phyloP scores from a whole-genome alignment of 2,888 invertebrate species.

The Drosophila dives region DNA sequence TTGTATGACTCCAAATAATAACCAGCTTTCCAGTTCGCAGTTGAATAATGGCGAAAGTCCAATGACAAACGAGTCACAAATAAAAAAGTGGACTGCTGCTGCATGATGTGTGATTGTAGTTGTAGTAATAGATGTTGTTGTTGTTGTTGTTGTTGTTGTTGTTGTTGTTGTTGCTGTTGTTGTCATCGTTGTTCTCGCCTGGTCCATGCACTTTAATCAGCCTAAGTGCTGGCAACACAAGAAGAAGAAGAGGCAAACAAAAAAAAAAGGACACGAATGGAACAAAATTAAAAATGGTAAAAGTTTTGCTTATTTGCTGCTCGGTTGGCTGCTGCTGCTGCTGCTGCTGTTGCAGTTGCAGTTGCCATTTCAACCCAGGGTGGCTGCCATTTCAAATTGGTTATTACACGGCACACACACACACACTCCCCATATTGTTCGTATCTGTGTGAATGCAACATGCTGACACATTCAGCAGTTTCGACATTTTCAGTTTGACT shows the following conservation, averaged over 20 bases:
- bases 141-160: too few relatives aligned
- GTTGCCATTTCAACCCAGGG: background rate
- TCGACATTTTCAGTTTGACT: conserved; percentile 10
- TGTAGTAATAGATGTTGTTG: conserved; percentile 34
- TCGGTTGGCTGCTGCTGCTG: conserved; percentile 38
- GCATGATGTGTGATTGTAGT: conserved; percentile 28
- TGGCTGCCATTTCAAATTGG: conserved; percentile 72
- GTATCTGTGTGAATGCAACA: conserved; percentile 9
- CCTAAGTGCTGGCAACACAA: conserved; percentile 63
- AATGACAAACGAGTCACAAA: conserved; percentile 40
- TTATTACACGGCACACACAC: conserved; percentile 59
- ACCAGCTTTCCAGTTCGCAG: conserved; percentile 41
- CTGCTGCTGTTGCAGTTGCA: conserved; percentile 25
- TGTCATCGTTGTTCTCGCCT: conserved; percentile 36
- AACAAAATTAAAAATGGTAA: conserved; percentile 67
- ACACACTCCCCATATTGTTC: background rate
- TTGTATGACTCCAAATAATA: conserved; percentile 36
- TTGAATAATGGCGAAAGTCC: conserved; percentile 57
- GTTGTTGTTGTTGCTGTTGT: conserved; percentile 1
- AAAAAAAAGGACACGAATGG: conserved; percentile 5
- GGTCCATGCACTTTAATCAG: conserved; percentile 75
- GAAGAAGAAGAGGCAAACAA: conserved; percentile 6
- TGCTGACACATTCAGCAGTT: conserved; percentile 42
- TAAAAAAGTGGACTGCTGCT: conserved; percentile 16
- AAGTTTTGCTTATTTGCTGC: conserved; percentile 65